These are phyloP conservation scores for Liposcelis brunnea DNA, from an alignment of 2,888 invertebrate species.

Conservation along the genomic window DNA sequence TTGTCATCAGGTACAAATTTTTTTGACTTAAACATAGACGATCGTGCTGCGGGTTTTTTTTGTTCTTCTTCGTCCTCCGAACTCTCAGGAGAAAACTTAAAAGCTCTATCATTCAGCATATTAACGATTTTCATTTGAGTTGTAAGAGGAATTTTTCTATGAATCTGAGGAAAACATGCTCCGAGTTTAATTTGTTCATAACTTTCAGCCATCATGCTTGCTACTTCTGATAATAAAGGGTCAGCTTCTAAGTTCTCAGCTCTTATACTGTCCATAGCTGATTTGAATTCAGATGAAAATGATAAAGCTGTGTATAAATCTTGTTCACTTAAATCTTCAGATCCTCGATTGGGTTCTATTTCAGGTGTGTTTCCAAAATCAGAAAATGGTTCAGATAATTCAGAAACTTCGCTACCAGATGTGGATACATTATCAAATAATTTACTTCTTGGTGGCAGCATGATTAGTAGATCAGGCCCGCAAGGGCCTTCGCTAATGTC, in stretches of 20 bases:
- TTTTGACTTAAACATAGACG: no score
- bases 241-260: neutral
- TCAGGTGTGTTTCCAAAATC: no score
- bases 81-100: neutral
- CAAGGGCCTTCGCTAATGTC: no score
- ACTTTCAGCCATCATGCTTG: constrained; percentile 6
- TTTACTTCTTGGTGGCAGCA: no score
- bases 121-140: constrained; percentile 1
- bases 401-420: no score
- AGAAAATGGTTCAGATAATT: no score
- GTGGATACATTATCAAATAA: no score
- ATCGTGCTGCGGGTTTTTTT: no score
- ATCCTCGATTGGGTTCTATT: no score
- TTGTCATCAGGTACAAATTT: constrained; percentile 5
- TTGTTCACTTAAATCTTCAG: neutral
- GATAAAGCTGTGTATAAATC: neutral
- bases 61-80: neutral
- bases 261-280: neutral
- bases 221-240: neutral
- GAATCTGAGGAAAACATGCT: neutral
- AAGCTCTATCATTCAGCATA: neutral
- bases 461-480: no score
- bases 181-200: neutral
- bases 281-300: neutral
- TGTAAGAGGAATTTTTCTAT: neutral